Percentiles rank a stretch among this genome's conserved stretches.
Evolutionary conservation across 2,113 vertebrate species (phyloP).

Genomic region (Empidonax traillii): DNA sequence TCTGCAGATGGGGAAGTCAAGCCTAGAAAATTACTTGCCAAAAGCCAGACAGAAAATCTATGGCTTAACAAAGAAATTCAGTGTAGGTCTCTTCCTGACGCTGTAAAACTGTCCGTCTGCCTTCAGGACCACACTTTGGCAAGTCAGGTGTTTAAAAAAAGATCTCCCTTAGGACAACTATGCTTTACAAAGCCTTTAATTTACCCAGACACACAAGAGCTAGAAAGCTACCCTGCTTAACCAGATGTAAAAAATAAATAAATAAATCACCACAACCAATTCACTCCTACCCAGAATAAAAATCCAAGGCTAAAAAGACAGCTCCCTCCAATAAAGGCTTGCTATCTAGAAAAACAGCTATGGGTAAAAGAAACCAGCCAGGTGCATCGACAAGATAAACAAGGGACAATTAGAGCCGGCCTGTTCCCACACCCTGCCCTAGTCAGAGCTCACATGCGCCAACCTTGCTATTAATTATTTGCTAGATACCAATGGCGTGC

Average conservation of each 20-base stretch:
- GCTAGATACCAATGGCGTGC: neutral
- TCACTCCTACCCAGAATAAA: neutral
- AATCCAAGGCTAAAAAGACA: neutral
- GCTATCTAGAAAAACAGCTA: conserved; percentile 42
- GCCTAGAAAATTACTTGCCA: conserved; percentile 33
- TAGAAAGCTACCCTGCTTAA: neutral
- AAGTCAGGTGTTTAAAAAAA: neutral
- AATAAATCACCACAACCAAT: neutral
- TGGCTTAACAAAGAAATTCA: neutral
- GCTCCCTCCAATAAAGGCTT: neutral
- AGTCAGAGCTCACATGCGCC: conserved; percentile 15
- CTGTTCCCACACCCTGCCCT: conserved; percentile 50
- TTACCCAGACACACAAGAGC: neutral
- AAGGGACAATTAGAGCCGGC: conserved; percentile 42
- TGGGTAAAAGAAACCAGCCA: conserved; percentile 3
- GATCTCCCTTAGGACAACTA: neutral
- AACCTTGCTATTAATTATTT: conserved; percentile 35
- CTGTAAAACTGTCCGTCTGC: neutral
- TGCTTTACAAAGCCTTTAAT: conserved; percentile 24
- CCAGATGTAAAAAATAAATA: neutral
- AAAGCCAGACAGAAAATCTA: conserved; percentile 35
- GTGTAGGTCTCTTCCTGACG: neutral
- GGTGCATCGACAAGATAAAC: conserved; percentile 49
- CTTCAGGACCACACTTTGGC: neutral
- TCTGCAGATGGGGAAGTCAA: conserved; percentile 14